Base-by-base conservation (phyloP, 2,888 invertebrate species). In the Amphipoea oculea region DNA sequence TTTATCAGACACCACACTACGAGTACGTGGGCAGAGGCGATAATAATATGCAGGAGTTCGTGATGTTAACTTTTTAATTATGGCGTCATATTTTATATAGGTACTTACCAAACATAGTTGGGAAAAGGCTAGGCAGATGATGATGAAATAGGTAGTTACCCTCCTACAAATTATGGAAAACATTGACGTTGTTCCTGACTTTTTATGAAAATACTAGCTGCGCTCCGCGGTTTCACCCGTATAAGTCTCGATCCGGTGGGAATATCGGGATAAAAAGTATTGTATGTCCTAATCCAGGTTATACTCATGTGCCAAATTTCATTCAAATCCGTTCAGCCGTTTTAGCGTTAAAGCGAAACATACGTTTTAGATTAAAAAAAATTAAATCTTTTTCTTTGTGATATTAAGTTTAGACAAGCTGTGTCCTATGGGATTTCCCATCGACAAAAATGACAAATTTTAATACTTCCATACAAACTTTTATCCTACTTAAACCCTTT, bases 1-100 rank as follows among this genome's bases (percentile, higher is more conserved):
- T 71, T 54, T 78, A 78, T 83, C 71, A 78, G 29, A 62, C 51
- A 20, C 14, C 36, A 62, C 36, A n/a, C 17, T 48, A 48, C 23
- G 60, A n/a, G 20, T 17, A 57, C 40, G 62, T 40, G 51, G 14
- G 51, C 17, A 45, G 45, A 57, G 14, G 6, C 40, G 40, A 57
- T 57, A 17, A 45, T 57, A 17, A 20, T 65, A 81, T 45, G 60
- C 23, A 63, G 17, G 20, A 69, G 40, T n/a, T 63, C 4, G 11
- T 40, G 11, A 63, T 54, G 9, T 29, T 62, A 23, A 45, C n/a
- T 45, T 62, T 62, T 23, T 54, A 69, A 68, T 71, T 57, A 40
- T 66, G 14, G 14, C 60, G 69, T 63, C 68, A 74, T 63, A 9
- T n/a, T n/a, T n/a, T n/a, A n/a, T n/a, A n/a, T n/a, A n/a, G 36